Conservation (phyloP, 1,140 invertebrate species). For the Trachymyrmex cornetzi region DNA sequence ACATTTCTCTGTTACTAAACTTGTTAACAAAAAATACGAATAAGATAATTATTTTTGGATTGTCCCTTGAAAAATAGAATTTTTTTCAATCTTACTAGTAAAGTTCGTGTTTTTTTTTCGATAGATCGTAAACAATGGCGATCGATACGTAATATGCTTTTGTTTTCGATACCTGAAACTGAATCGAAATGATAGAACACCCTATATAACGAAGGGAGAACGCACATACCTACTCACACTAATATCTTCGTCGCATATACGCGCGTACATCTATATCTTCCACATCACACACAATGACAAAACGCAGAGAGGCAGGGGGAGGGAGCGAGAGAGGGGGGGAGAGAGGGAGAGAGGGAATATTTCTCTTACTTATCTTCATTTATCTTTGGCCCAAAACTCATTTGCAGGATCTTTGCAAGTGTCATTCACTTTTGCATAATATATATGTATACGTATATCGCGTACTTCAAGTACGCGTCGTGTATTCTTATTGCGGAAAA, state of each 20-base stretch:
- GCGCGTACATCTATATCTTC: background rate
- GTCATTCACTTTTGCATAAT: slow-evolving; percentile 60
- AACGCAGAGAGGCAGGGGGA: background rate
- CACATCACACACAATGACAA: slow-evolving; percentile 12
- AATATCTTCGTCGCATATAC: slow-evolving; percentile 23
- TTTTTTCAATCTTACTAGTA: background rate
- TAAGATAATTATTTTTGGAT: background rate
- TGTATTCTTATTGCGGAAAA: slow-evolving; percentile 1
- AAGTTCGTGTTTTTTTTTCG: background rate
- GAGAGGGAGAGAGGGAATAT: slow-evolving; percentile 52
- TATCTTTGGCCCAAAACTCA: slow-evolving; percentile 58
- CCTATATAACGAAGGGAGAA: slow-evolving; percentile 65
- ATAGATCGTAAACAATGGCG: background rate
- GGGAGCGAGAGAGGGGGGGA: slow-evolving; percentile 25
- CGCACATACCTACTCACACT: slow-evolving; percentile 52
- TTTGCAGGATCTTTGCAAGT: slow-evolving; percentile 55
- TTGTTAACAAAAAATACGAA: background rate
- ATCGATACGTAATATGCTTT: background rate
- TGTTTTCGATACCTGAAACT: background rate
- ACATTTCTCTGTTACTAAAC: background rate
- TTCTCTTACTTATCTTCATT: slow-evolving; percentile 65
- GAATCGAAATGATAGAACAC: slow-evolving; percentile 46
- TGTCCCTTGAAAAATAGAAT: background rate
- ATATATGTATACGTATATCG: too few species aligned
- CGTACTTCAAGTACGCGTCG: slow-evolving; percentile 14